Evolutionary conservation across 2,113 vertebrate species (phyloP).

Genomic region (Sterna hirundo): DNA sequence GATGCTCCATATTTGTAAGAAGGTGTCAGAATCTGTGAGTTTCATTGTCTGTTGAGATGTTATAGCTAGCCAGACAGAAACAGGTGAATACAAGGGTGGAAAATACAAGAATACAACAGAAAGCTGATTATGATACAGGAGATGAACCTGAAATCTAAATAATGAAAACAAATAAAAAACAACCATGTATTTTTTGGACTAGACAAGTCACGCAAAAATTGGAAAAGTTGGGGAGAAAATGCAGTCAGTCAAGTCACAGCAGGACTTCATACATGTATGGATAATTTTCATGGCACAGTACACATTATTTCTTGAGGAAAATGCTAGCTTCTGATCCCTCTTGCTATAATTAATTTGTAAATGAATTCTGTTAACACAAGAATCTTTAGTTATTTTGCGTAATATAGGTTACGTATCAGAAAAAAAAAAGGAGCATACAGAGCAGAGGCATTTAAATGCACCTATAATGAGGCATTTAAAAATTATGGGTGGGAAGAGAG

Average conservation of each 20-base stretch:
- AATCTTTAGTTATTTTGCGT: not conserved
- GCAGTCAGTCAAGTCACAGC: not conserved
- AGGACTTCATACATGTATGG: not conserved
- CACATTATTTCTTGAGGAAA: not conserved
- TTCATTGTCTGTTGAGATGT: not conserved
- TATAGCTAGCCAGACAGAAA: not conserved
- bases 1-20: not conserved
- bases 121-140: not conserved
- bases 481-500: not conserved
- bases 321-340: not conserved
- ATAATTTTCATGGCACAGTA: not conserved
- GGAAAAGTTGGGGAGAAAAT: not conserved
- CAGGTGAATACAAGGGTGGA: not conserved
- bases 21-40: not conserved
- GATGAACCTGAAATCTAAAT: not conserved
- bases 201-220: not conserved
- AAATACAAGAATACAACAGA: not conserved
- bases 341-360: not conserved
- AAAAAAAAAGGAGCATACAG: not conserved
- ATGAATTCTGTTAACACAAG: not conserved
- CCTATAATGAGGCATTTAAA: not conserved
- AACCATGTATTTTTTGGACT: not conserved
- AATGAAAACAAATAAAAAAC: not conserved
- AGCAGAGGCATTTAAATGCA: not conserved
- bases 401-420: not conserved